Evolutionary conservation across 2,797 vertebrate genomes (phyloP).

Genomic region (Netta rufina): DNA sequence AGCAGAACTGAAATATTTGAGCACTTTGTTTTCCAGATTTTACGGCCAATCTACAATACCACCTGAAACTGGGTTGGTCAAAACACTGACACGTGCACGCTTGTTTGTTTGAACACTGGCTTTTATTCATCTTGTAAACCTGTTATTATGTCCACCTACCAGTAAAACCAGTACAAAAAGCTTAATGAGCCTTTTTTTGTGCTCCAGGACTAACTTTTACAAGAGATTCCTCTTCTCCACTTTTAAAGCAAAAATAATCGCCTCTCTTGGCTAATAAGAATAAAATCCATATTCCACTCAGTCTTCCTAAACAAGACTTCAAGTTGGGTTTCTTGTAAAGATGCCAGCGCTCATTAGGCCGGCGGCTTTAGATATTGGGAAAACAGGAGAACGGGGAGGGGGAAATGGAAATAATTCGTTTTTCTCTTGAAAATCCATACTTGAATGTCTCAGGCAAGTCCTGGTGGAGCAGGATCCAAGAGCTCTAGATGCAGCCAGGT

Average conservation of each 20-base stretch:
- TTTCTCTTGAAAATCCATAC: not conserved
- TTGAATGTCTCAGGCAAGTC: not conserved
- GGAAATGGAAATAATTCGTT: not conserved
- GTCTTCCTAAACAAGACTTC: not conserved
- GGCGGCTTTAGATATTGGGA: not conserved
- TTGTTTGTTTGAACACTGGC: not conserved
- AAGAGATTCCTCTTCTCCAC: not conserved
- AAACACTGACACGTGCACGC: not conserved
- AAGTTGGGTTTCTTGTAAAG: not conserved
- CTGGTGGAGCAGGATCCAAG: not conserved
- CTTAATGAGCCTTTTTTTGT: not conserved
- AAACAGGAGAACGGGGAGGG: rapidly evolving
- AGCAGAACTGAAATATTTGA: not conserved
- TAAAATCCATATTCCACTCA: not conserved
- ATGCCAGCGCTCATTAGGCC: rapidly evolving
- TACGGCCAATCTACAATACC: not conserved
- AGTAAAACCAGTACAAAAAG: not conserved
- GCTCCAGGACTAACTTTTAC: not conserved
- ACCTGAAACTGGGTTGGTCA: not conserved
- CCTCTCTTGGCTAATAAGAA: not conserved
- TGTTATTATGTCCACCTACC: not conserved
- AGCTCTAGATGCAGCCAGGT: not conserved
- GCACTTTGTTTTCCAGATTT: not conserved
- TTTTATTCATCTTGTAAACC: conserved; percentile 1
- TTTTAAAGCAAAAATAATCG: not conserved